A percentile compares a stretch with the other conserved stretches of the same genome.
phyloP scores from a whole-genome alignment of 2,888 invertebrate genomes.

The Sialis fuliginosa region DNA sequence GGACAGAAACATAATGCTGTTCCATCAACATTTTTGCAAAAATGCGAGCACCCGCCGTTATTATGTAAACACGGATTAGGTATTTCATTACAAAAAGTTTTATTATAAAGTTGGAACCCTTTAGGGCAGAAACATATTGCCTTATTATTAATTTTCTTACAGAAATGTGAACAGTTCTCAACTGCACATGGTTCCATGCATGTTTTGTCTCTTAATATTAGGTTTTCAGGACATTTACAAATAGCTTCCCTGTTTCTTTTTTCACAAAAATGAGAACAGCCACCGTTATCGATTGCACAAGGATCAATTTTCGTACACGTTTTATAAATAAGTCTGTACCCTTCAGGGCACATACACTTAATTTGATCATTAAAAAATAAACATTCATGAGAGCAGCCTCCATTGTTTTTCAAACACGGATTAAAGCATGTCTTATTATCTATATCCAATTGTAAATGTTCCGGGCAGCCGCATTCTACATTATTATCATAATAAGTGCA shows the following conservation, averaged over 20 bases:
- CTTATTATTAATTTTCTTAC: constrained; percentile 28
- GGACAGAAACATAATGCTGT: constrained; percentile 31
- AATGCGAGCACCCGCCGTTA: constrained; percentile 39
- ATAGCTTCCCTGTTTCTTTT: constrained; percentile 16
- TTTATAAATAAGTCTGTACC: constrained; percentile 18
- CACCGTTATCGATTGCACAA: constrained; percentile 26
- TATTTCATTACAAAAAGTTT: background rate
- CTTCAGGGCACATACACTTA: constrained; percentile 29
- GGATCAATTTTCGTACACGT: constrained; percentile 26
- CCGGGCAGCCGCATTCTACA: constrained; percentile 9
- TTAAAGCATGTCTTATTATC: constrained; percentile 20
- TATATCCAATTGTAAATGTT: constrained; percentile 7
- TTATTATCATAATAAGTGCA: constrained; percentile 22
- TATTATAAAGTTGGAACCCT: constrained; percentile 20
- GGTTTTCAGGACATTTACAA: constrained; percentile 32
- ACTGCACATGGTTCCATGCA: background rate
- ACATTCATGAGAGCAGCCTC: constrained; percentile 28
- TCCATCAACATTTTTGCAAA: constrained; percentile 26
- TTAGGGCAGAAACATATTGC: constrained; percentile 30
- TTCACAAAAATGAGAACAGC: constrained; percentile 35
- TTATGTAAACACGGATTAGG: constrained; percentile 13
- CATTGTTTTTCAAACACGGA: constrained; percentile 11
- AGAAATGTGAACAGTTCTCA: constrained; percentile 27
- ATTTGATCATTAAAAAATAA: constrained; percentile 9
- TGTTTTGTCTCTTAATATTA: constrained; percentile 13